Evolutionary conservation across 2,797 vertebrate genomes (phyloP), one percentile per base, ranked within the genome.

Genomic region (Halcyon smyrnensis): DNA sequence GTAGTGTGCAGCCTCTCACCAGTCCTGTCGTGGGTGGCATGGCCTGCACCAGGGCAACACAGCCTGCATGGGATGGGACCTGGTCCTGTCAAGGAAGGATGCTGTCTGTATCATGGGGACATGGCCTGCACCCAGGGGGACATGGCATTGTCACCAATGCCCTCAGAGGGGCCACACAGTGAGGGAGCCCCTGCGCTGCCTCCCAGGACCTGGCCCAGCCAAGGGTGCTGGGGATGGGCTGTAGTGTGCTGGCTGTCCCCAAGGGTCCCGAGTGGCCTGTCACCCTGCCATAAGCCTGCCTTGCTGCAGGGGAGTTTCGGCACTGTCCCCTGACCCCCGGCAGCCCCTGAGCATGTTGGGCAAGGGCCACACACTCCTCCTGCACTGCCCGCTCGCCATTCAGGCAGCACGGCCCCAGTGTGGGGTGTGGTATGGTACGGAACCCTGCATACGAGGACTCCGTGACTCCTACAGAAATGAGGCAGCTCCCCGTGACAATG

Each of bases 81-180:
- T 2, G 3, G 23, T n/a, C n/a, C 46, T 45, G 23, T 7, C 18
- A 4, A 18, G 64, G 54, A 36, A 7, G 48, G n/a, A 9, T 6
- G 6, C 5, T 2, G 34, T 30, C 13, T 30, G 28, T 45, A 46
- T 12, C 41, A 8, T 11, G 25, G 41, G n/a, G 9, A 34, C 30
- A 9, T 2, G 2, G 20, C 62, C 21, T 12, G 36, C 3, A 2
- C 12, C 17, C 34, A 2, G 11, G 9, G 8, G 7, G 16, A 28
- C 32, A n/a, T 5, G 32, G 30, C 37, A 9, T 9, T 8, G 27
- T 37, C 46, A 19, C 23, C 6, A 2, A 12, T 37, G 27, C 15
- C n/a, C 12, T 45, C 37, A 8, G 8, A 53, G 45, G 23, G 6
- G 12, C 8, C 51, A 1, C 10, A 2, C 3, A 6, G 6, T 6